phyloP scores from a whole-genome alignment of 2,113 vertebrate species.

The Sprattus sprattus region DNA sequence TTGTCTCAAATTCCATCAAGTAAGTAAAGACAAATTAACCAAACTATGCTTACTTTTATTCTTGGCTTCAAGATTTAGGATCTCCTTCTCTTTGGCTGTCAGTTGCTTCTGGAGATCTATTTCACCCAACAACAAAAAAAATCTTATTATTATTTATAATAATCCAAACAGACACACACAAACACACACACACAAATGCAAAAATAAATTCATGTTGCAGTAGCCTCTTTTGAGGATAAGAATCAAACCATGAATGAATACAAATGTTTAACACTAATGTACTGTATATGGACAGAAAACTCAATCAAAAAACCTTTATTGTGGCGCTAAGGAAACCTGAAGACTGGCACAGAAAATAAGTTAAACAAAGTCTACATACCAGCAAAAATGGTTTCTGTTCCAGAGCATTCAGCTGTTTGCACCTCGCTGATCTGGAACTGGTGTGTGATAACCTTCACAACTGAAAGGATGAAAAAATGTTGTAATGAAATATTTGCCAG shows the following conservation, averaged over 20 bases:
- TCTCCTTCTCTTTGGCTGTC: background rate
- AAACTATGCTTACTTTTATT: slow-evolving; percentile 11
- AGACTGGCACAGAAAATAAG: too few species aligned
- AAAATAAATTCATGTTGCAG: too few species aligned
- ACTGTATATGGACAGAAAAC: too few species aligned
- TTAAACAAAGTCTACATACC: background rate
- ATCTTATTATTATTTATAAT: too few species aligned
- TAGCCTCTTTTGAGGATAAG: too few species aligned
- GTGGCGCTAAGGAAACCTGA: too few species aligned
- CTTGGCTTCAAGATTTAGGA: background rate
- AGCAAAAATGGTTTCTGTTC: background rate
- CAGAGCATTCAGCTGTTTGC: background rate
- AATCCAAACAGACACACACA: too few species aligned
- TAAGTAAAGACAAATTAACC: background rate
- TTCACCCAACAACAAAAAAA: background rate
- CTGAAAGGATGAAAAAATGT: slow-evolving; percentile 2
- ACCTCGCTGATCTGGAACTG: background rate
- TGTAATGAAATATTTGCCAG: background rate
- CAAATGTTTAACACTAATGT: too few species aligned
- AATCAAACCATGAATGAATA: too few species aligned
- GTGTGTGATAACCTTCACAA: background rate
- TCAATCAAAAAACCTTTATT: too few species aligned
- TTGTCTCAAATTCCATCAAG: background rate
- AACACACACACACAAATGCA: too few species aligned
- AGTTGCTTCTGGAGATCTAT: slow-evolving; percentile 10